A percentile compares a stretch with the other conserved stretches of the same genome.
phyloP scores from a whole-genome alignment of 2,113 vertebrate species.

The Eublepharis macularius region DNA sequence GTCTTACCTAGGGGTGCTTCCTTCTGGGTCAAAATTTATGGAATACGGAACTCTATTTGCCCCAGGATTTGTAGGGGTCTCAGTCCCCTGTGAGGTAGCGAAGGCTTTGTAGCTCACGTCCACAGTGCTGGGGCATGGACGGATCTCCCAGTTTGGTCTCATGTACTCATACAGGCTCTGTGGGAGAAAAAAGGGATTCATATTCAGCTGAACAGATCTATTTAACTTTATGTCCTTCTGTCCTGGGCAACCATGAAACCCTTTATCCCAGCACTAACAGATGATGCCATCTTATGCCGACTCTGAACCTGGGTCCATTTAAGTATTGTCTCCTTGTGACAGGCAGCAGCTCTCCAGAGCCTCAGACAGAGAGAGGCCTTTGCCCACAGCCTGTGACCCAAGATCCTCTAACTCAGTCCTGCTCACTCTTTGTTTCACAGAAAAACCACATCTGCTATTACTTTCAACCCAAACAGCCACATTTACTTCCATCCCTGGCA shows the following conservation, averaged over 20 bases:
- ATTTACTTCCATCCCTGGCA: too few species aligned
- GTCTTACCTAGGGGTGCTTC: slow-evolving; percentile 63
- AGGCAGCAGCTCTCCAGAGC: too few species aligned
- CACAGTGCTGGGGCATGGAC: slow-evolving; percentile 36
- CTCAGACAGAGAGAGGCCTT: too few species aligned
- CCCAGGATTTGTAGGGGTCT: slow-evolving; percentile 59
- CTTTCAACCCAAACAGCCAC: too few species aligned
- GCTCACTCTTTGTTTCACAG: neutral
- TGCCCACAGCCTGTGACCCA: too few species aligned
- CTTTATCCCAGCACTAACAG: too few species aligned
- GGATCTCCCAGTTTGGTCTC: slow-evolving; percentile 43
- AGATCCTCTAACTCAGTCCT: neutral
- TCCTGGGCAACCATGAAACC: too few species aligned
- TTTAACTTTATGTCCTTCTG: neutral
- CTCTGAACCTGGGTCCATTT: too few species aligned
- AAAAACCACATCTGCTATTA: too few species aligned
- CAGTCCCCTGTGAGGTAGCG: slow-evolving; percentile 46
- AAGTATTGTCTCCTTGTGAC: too few species aligned
- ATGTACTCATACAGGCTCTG: slow-evolving; percentile 89
- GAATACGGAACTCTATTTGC: neutral
- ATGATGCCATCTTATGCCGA: too few species aligned
- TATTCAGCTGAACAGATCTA: neutral
- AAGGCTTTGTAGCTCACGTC: slow-evolving; percentile 77
- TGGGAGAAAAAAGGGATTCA: neutral
- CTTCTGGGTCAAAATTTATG: neutral